Evolutionary conservation across 2,888 invertebrate species (phyloP), one percentile per base, ranked within the genome.

Genomic region (Epinotia nisella): DNA sequence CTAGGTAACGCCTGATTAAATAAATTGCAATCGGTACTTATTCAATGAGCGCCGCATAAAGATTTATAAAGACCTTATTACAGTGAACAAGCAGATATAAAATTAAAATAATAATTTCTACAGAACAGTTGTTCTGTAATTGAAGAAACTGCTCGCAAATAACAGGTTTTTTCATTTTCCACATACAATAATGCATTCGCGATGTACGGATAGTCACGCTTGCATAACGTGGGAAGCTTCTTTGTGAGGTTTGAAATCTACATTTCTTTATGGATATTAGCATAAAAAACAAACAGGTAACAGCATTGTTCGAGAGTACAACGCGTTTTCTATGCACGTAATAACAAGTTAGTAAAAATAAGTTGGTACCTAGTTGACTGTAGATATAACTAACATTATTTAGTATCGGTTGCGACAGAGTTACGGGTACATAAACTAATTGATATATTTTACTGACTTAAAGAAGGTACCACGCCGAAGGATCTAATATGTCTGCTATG

Each of bases 121-220:
- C n/a, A 15, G 9, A 39, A 35, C n/a, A 11, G 45, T 13, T 39
- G n/a, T 51, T 15, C 19, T 39, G 35, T 21, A 66, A 65, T 65
- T 35, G 35, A 41, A 66, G 66, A 39, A 66, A 56, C 55, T 41
- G n/a, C 55, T 66, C 60, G 61, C 56, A 62, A 68, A 62, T 35
- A 76, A 67, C 56, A 73, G 35, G 49, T 58, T 74, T 75, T 60
- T 70, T 73, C 55, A 73, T 73, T 74, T 67, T 62, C 60, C 67
- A 41, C 49, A 64, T 51, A 69, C 68, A 73, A 61, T 72, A 56
- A 72, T 68, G 62, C 56, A 68, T 73, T 67, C 66, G 64, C 73
- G 73, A 73, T 73, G 68, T 68, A 39, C 58, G 69, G 85, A 86
- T 85, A 79, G 87, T 85, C 84, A 86, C 84, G 84, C 80, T 86